Conservation (phyloP, 2,113 vertebrate species). For the Hypocryptadius cinnamomeus region DNA sequence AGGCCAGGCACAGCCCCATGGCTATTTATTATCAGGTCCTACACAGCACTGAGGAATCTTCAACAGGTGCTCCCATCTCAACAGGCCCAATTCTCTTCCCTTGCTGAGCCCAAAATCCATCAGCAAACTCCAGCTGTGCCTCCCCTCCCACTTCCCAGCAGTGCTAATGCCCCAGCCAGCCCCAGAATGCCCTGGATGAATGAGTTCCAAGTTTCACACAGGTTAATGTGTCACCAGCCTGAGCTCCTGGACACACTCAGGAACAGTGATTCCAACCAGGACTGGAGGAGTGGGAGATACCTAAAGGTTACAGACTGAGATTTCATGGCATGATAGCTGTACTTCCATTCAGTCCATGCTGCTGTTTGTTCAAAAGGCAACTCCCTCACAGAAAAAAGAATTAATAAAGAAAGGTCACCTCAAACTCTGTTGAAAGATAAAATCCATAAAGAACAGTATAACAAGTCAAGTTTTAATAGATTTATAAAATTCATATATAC, state of each 20-base stretch:
- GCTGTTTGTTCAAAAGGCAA: background rate
- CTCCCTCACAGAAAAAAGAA: background rate
- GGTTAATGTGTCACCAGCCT: background rate
- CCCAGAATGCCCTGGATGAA: background rate
- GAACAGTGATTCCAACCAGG: background rate
- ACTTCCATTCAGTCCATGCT: background rate
- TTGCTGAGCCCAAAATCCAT: background rate
- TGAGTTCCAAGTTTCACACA: background rate
- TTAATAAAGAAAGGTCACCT: background rate
- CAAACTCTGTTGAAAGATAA: background rate
- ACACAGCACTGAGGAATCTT: background rate
- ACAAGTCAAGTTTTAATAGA: constrained; percentile 67
- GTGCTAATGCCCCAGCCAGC: background rate
- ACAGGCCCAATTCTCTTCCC: background rate
- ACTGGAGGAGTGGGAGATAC: background rate
- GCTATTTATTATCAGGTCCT: background rate
- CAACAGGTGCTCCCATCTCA: background rate
- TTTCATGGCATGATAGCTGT: background rate
- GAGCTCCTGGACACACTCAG: background rate
- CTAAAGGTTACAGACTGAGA: background rate
- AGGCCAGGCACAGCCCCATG: background rate
- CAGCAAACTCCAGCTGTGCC: background rate
- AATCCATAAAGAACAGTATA: constrained; percentile 2
- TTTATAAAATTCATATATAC: constrained; percentile 71
- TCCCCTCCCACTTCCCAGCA: background rate